These are phyloP conservation scores for Drosophila setifemur DNA, from an alignment of 1,140 invertebrate genomes.

Conservation along the genomic window DNA sequence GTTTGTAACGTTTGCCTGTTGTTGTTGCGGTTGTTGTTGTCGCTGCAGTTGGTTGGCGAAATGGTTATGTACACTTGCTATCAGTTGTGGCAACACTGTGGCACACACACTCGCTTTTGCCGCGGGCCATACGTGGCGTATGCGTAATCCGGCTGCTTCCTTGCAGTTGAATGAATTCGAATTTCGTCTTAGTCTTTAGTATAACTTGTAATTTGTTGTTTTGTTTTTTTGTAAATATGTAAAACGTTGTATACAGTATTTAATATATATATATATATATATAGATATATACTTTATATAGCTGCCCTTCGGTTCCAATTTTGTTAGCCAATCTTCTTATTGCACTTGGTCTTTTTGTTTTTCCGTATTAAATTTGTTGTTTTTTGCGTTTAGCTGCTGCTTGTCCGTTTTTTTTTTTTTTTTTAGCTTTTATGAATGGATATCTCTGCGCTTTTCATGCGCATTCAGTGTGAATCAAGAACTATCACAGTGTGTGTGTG, in stretches of 20 bases:
- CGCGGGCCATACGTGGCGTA: constrained; percentile 38
- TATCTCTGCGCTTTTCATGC: constrained; percentile 33
- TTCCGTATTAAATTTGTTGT: neutral
- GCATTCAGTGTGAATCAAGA: constrained; percentile 66
- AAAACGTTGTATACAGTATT: constrained; percentile 46
- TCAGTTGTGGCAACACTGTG: constrained; percentile 22
- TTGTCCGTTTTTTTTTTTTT: constrained; percentile 19
- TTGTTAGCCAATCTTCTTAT: constrained; percentile 39
- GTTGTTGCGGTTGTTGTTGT: neutral
- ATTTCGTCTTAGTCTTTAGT: constrained; percentile 9
- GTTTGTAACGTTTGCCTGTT: constrained; percentile 24
- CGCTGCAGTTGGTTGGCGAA: neutral
- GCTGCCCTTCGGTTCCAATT: constrained; percentile 29
- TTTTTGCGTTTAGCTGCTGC: constrained; percentile 13
- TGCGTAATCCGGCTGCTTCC: constrained; percentile 25
- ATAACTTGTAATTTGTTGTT: neutral
- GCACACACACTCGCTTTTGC: constrained; percentile 2
- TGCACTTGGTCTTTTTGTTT: constrained; percentile 59
- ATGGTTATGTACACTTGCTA: constrained; percentile 15
- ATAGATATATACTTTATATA: constrained; percentile 8
- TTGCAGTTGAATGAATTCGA: constrained; percentile 25
- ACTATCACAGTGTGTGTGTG: constrained; percentile 70
- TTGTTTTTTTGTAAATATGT: constrained; percentile 41
- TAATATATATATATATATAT: constrained; percentile 26
- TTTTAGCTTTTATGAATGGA: constrained; percentile 42